phyloP scores from a whole-genome alignment of 1,140 invertebrate genomes.

The Samia ricini region DNA sequence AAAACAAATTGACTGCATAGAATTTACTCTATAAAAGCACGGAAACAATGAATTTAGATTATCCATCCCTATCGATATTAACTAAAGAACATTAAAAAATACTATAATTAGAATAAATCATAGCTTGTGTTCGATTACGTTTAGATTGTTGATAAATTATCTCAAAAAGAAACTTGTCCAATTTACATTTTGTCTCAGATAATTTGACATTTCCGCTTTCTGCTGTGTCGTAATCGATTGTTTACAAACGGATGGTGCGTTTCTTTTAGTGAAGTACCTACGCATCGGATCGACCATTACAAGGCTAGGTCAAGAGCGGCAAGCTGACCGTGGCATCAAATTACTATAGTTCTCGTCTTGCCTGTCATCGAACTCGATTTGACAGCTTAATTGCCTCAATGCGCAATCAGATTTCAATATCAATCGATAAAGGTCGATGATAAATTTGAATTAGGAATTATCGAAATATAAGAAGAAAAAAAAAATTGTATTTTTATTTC shows the following conservation, averaged over 20 bases:
- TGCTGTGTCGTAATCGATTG: constrained; percentile 34
- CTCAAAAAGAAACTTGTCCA: too few species aligned
- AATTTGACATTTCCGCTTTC: constrained; percentile 6
- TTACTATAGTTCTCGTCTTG: constrained; percentile 33
- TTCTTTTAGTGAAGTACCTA: constrained; percentile 36
- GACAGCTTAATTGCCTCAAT: constrained; percentile 21
- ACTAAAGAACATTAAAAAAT: not conserved
- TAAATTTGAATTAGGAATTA: not conserved
- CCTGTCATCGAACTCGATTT: constrained; percentile 51
- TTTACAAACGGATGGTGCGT: constrained; percentile 26
- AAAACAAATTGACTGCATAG: too few species aligned
- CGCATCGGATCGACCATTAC: constrained; percentile 31
- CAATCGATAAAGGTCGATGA: constrained; percentile 2
- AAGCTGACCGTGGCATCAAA: constrained; percentile 59
- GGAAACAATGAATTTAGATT: too few species aligned
- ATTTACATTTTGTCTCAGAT: not conserved
- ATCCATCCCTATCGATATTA: not conserved
- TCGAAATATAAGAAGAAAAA: not conserved
- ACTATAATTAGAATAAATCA: too few species aligned
- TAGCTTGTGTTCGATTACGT: too few species aligned
- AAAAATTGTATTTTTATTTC: too few species aligned
- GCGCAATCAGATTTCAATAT: constrained; percentile 3
- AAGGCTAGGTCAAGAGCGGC: constrained; percentile 59
- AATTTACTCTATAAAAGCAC: too few species aligned
- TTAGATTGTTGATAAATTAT: too few species aligned